These are phyloP conservation scores for Poeciliopsis paucimaculata DNA, from an alignment of 2,797 vertebrate genomes.

Conservation along the genomic window DNA sequence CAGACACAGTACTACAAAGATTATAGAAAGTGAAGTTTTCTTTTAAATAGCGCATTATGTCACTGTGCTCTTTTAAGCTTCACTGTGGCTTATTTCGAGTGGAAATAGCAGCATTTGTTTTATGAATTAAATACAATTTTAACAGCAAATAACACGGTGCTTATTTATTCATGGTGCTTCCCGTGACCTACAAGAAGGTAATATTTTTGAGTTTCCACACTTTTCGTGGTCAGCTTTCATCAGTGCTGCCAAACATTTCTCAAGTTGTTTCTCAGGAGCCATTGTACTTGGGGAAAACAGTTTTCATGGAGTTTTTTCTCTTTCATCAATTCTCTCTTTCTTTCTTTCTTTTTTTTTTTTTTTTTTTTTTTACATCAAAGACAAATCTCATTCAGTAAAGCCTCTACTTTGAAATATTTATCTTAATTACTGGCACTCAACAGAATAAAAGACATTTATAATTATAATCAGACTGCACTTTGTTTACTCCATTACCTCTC, in stretches of 20 bases:
- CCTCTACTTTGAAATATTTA: background rate
- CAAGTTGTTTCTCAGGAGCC: background rate
- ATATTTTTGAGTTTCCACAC: background rate
- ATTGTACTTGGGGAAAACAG: background rate
- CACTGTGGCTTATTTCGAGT: background rate
- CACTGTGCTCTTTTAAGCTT: background rate
- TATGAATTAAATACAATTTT: background rate
- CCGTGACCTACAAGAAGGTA: background rate
- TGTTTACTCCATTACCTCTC: slow-evolving; percentile 8
- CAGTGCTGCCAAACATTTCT: background rate
- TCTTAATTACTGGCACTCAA: slow-evolving; percentile 11
- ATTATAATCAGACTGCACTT: slow-evolving; percentile 8
- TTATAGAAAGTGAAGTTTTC: background rate
- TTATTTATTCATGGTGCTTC: background rate
- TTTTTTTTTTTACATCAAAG: background rate
- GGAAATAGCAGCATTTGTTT: background rate
- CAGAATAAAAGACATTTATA: slow-evolving; percentile 5
- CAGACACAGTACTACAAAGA: background rate
- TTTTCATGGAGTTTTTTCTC: background rate
- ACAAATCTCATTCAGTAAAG: background rate
- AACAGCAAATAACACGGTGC: background rate
- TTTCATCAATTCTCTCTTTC: too few relatives aligned
- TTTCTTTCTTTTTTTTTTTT: background rate
- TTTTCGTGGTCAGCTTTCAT: background rate
- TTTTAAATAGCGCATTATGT: background rate